Conservation (phyloP, 2,888 invertebrate species). For the Arctia plantaginis region DNA sequence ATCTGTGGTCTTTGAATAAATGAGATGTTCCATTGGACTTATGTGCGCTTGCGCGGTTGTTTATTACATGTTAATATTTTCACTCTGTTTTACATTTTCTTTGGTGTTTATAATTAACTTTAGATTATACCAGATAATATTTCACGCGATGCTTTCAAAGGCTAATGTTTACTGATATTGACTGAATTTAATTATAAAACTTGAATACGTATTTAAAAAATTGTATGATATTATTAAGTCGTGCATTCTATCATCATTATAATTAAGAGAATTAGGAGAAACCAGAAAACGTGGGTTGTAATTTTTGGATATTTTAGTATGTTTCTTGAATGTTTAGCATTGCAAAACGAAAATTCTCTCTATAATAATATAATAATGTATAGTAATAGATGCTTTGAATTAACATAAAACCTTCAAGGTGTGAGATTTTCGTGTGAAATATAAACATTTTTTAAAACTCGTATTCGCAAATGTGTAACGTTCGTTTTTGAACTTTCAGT, state of each 20-base stretch:
- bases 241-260: not conserved
- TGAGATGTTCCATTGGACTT: conserved; percentile 63
- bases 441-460: too few relatives aligned
- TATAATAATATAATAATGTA: too few relatives aligned
- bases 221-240: not conserved
- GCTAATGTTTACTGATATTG: conserved; percentile 26
- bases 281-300: not conserved
- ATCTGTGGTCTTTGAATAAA: conserved; percentile 63
- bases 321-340: too few relatives aligned
- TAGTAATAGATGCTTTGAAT: too few relatives aligned
- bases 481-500: too few relatives aligned
- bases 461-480: too few relatives aligned
- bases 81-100: conserved; percentile 53
- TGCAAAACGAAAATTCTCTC: too few relatives aligned
- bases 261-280: not conserved
- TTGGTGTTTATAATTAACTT: conserved; percentile 50
- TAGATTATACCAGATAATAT: conserved; percentile 34
- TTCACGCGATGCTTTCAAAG: conserved; percentile 39
- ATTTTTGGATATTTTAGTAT: too few relatives aligned
- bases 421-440: too few relatives aligned
- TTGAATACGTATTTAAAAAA: not conserved
- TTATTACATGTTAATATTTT: conserved; percentile 55
- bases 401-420: too few relatives aligned
- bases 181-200: not conserved
- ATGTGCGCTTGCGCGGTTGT: conserved; percentile 55